A percentile compares a stretch with the other conserved stretches of the same genome.
phyloP scores from a whole-genome alignment of 2,797 vertebrate species.

The Neopelma chrysocephalum region DNA sequence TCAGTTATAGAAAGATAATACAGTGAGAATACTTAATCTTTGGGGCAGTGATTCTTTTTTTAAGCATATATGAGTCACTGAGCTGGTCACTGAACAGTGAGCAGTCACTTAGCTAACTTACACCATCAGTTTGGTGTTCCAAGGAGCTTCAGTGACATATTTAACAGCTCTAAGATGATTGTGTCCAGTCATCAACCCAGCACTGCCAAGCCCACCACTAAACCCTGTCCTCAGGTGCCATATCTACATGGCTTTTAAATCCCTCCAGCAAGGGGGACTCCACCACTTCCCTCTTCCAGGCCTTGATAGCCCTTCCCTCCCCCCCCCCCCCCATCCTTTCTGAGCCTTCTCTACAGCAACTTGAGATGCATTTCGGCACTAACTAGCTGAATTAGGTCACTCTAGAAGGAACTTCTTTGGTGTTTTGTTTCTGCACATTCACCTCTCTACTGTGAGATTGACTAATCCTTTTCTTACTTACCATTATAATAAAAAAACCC shows the following conservation, averaged over 20 bases:
- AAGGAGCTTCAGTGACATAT: not conserved
- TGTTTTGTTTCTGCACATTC: not conserved
- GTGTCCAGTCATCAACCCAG: not conserved
- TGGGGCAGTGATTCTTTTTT: not conserved
- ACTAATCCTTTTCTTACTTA: not conserved
- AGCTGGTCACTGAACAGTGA: not conserved
- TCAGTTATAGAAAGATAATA: not conserved
- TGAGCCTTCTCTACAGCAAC: not conserved
- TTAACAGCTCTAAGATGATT: not conserved
- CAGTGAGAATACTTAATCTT: not conserved
- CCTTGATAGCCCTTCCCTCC: not conserved
- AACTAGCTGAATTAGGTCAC: not conserved
- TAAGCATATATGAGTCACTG: no score
- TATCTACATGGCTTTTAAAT: not conserved
- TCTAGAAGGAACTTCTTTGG: not conserved
- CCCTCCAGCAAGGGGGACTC: no score
- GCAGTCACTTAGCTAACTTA: not conserved
- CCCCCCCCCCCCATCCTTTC: rapidly evolving
- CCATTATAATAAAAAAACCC: not conserved
- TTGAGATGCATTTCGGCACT: not conserved
- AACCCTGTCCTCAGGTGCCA: no score
- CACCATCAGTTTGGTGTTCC: not conserved
- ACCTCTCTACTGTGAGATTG: rapidly evolving
- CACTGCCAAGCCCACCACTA: not conserved
- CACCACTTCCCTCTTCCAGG: not conserved